Evolutionary conservation across 2,797 vertebrate genomes (phyloP).

Genomic region (Lacerta agilis): DNA sequence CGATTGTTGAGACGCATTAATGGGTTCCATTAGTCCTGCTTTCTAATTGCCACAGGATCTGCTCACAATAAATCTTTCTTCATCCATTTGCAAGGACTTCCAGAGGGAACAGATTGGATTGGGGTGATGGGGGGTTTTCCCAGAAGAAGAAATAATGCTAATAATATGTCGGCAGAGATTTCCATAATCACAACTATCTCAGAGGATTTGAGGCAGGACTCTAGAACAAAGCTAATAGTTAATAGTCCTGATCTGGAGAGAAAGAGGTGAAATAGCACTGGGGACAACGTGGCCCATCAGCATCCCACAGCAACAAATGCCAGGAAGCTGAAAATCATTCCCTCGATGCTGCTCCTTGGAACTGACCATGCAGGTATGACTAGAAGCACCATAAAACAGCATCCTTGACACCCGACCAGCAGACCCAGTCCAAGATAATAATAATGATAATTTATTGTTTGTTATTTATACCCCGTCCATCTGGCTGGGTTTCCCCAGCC

Average conservation of each 20-base stretch:
- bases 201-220: neutral
- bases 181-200: neutral
- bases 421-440: no score
- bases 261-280: no score
- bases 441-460: no score
- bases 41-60: constrained; percentile 74
- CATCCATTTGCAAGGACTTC: constrained; percentile 56
- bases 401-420: no score
- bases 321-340: no score
- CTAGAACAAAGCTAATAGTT: neutral
- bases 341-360: no score
- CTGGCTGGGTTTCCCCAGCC: no score
- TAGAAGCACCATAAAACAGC: neutral
- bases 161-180: neutral
- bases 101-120: constrained; percentile 49
- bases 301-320: no score
- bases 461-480: no score
- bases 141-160: constrained; percentile 32
- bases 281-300: no score
- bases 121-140: constrained; percentile 45
- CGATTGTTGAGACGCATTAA: constrained; percentile 74
- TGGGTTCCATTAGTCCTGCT: constrained; percentile 78
- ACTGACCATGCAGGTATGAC: no score
- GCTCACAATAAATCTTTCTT: constrained; percentile 73
- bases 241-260: no score